Evolutionary conservation across 2,797 vertebrate genomes (phyloP).

Genomic region (Muscicapa striata): DNA sequence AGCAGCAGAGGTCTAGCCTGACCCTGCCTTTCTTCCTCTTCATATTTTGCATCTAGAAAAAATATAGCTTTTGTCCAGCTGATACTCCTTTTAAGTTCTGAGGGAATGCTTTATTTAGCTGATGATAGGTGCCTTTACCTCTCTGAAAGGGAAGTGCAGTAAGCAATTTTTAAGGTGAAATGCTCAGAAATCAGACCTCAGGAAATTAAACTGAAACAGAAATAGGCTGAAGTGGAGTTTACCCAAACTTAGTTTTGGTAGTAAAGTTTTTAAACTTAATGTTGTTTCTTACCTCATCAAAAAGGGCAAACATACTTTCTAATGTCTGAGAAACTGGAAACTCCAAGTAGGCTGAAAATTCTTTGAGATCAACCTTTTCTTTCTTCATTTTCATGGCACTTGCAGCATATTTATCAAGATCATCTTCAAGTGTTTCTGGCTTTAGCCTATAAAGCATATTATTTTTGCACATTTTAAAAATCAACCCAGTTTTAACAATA

Average conservation of each 20-base stretch:
- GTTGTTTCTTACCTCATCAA: constrained; percentile 86
- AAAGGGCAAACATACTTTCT: constrained; percentile 89
- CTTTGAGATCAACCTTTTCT: constrained; percentile 77
- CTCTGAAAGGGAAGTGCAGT: not conserved
- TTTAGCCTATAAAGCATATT: constrained; percentile 81
- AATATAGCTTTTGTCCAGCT: not conserved
- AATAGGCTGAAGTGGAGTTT: not conserved
- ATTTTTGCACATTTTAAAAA: constrained; percentile 19
- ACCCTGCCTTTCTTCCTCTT: not conserved
- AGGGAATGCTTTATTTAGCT: not conserved
- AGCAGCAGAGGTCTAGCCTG: not conserved
- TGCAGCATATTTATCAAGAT: constrained; percentile 84
- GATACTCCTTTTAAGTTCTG: not conserved
- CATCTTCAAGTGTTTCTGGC: constrained; percentile 84
- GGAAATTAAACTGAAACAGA: not conserved
- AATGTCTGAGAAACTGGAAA: constrained; percentile 85
- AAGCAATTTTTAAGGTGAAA: not conserved
- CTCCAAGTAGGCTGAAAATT: constrained; percentile 87
- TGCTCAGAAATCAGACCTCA: not conserved
- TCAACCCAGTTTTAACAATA: not conserved
- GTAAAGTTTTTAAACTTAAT: not conserved
- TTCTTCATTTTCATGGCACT: constrained; percentile 80
- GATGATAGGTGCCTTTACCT: not conserved
- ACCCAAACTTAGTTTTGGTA: not conserved
- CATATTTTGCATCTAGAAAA: not conserved